Evolutionary conservation across 2,113 vertebrate genomes (phyloP).

Genomic region (Hyla sarda): DNA sequence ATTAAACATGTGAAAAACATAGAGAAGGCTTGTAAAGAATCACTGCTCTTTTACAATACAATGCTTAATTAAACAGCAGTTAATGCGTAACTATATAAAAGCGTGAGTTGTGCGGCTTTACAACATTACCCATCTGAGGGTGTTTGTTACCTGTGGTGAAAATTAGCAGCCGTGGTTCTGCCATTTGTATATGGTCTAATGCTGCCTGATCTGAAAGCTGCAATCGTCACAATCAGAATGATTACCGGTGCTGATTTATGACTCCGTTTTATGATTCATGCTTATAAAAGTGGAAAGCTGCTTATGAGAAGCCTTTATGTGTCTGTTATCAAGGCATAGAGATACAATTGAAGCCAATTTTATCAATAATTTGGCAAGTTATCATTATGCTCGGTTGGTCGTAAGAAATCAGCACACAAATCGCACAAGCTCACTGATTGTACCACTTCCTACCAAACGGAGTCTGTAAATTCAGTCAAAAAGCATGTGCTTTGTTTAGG

Average conservation of each 20-base stretch:
- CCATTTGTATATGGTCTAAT: slow-evolving; percentile 44
- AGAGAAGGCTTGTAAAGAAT: not conserved
- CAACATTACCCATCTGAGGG: slow-evolving; percentile 15
- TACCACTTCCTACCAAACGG: not conserved
- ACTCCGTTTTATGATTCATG: slow-evolving; percentile 19
- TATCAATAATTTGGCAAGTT: not conserved
- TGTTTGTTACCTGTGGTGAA: slow-evolving; percentile 25
- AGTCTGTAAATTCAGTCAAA: too few species aligned
- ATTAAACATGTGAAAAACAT: slow-evolving; percentile 9
- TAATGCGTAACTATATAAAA: not conserved
- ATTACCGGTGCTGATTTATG: slow-evolving; percentile 26
- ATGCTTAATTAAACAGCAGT: slow-evolving; percentile 31
- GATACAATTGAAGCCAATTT: not conserved
- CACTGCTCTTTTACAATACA: not conserved
- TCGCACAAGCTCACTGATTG: not conserved
- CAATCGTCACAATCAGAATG: not conserved
- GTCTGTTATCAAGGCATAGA: not conserved
- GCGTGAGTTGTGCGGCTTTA: not conserved
- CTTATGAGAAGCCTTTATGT: not conserved
- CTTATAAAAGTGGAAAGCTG: not conserved
- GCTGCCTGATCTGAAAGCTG: not conserved
- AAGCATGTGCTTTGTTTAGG: too few species aligned
- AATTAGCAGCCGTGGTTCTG: slow-evolving; percentile 19
- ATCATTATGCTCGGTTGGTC: too few species aligned
- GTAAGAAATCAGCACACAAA: too few species aligned